These are phyloP conservation scores for Ciona savignyi DNA, from an alignment of 23 tunicate species.

Conservation along the genomic window DNA sequence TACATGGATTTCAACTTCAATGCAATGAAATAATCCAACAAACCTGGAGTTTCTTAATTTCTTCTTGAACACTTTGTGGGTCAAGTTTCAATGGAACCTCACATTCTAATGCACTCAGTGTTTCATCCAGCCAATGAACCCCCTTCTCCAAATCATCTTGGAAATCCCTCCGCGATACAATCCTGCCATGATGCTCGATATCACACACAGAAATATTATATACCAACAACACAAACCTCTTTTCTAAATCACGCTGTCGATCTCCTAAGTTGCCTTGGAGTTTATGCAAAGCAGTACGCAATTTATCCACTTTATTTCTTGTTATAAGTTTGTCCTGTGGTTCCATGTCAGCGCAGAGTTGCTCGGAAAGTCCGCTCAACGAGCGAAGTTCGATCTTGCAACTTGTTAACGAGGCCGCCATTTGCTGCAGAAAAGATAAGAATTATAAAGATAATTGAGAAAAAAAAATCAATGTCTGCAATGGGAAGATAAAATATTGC, in stretches of 20 bases:
- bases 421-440: constrained; percentile 35
- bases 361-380: constrained; percentile 68
- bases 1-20: not conserved
- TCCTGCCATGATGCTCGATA: constrained; percentile 16
- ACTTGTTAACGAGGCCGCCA: constrained; percentile 71
- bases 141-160: constrained; percentile 86
- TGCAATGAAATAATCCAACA: not conserved
- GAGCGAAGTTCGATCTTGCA: constrained; percentile 60
- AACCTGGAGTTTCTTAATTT: constrained; percentile 83
- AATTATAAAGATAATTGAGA: no score
- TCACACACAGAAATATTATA: no score
- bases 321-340: constrained; percentile 43
- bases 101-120: constrained; percentile 59
- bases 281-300: constrained; percentile 44
- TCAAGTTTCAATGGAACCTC: constrained; percentile 63
- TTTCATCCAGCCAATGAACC: constrained; percentile 77
- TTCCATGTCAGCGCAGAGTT: constrained; percentile 79
- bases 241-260: constrained; percentile 76
- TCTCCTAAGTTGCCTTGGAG: constrained; percentile 53
- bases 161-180: constrained; percentile 73
- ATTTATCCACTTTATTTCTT: constrained; percentile 59
- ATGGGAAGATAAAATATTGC: not conserved
- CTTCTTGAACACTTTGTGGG: constrained; percentile 81
- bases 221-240: constrained; percentile 54
- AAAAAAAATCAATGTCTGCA: no score